These are phyloP conservation scores for Novumbra hubbsi DNA, from an alignment of 2,797 vertebrate genomes.

Conservation along the genomic window DNA sequence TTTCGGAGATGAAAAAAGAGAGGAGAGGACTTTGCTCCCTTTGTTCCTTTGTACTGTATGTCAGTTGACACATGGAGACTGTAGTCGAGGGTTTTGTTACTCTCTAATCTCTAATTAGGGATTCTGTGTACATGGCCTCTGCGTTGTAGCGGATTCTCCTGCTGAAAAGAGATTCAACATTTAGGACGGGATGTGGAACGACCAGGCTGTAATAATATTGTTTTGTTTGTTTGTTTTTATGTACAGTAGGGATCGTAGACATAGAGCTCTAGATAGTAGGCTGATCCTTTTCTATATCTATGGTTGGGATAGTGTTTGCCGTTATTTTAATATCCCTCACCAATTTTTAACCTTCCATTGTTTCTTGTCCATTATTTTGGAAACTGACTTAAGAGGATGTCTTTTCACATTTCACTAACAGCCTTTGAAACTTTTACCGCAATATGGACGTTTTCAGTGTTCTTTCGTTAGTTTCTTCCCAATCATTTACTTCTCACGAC, in stretches of 20 bases:
- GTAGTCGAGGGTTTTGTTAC: constrained; percentile 55
- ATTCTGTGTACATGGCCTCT: constrained; percentile 54
- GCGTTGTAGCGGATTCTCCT: constrained; percentile 36
- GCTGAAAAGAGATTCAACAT: constrained; percentile 38
- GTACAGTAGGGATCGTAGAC: background rate
- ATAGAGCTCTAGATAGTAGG: no score
- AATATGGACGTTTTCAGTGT: background rate
- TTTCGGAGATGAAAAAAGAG: constrained; percentile 56
- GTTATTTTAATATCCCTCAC: constrained; percentile 41
- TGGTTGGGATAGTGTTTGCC: constrained; percentile 25
- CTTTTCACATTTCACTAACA: background rate
- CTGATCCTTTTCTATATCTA: no score
- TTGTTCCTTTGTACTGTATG: constrained; percentile 55
- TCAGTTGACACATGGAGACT: constrained; percentile 65
- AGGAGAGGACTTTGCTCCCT: constrained; percentile 32
- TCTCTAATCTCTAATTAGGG: constrained; percentile 68
- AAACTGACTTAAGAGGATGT: background rate
- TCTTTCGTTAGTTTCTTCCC: constrained; percentile 17
- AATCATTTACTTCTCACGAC: constrained; percentile 45
- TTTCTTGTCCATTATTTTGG: background rate
- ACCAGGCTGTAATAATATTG: constrained; percentile 35
- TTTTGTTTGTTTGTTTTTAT: background rate
- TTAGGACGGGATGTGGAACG: constrained; percentile 30
- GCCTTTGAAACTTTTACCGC: background rate
- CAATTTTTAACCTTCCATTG: constrained; percentile 32